Evolutionary conservation across 2,888 invertebrate genomes (phyloP).

Genomic region (Rhopalosiphum nymphaeae): DNA sequence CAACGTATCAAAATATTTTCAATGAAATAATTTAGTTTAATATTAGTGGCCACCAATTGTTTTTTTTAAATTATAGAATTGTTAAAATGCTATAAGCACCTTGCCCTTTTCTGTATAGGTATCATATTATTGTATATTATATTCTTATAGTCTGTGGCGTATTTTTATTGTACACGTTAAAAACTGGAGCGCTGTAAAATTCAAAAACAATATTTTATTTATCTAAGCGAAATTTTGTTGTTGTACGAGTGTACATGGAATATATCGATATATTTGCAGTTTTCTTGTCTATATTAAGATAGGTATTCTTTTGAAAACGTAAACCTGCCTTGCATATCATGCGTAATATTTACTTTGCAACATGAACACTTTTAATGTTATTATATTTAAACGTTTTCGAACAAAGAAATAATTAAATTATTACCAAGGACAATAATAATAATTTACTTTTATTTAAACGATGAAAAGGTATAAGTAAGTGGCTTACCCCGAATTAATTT

Average conservation of each 20-base stretch:
- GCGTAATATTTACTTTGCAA: not conserved
- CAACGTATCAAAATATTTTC: not conserved
- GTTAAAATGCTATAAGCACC: not conserved
- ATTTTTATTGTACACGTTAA: not conserved
- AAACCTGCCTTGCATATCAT: not conserved
- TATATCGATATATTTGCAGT: not conserved
- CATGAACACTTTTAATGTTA: not conserved
- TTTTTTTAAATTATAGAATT: not conserved
- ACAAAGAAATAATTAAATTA: not conserved
- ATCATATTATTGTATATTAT: not conserved
- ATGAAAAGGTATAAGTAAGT: constrained; percentile 16
- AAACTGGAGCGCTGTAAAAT: not conserved
- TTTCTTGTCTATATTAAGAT: not conserved
- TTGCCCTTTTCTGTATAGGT: not conserved
- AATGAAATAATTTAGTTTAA: not conserved
- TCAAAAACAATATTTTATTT: not conserved
- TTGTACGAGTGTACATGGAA: not conserved
- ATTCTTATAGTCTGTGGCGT: not conserved
- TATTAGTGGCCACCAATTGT: not conserved
- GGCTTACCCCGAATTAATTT: constrained; percentile 23
- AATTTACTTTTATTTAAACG: constrained; percentile 15
- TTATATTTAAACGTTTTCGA: not conserved
- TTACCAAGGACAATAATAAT: not conserved
- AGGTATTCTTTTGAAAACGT: not conserved
- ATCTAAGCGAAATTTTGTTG: not conserved